phyloP scores from a whole-genome alignment of 2,888 invertebrate species.

The Melitaea athalia region DNA sequence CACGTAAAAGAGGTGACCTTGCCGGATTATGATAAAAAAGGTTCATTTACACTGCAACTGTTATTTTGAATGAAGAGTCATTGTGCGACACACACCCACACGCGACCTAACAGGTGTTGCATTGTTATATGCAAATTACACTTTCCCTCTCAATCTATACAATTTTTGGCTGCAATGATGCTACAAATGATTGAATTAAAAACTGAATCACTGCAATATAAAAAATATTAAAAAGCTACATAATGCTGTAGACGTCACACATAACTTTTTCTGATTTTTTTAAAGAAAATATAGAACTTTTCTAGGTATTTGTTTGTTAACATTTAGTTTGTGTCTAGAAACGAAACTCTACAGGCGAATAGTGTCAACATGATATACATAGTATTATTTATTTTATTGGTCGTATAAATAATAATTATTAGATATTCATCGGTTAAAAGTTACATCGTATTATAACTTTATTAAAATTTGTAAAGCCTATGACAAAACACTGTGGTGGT shows the following conservation, averaged over 20 bases:
- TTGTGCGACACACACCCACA: constrained; percentile 76
- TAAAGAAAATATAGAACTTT: too few species aligned
- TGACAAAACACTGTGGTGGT: too few species aligned
- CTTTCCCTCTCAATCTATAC: constrained; percentile 73
- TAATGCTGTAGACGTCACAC: neutral
- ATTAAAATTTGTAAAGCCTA: too few species aligned
- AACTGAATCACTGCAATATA: constrained; percentile 7
- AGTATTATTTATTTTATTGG: too few species aligned
- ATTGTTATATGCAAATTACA: constrained; percentile 82
- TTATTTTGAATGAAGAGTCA: constrained; percentile 65
- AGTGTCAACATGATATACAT: too few species aligned
- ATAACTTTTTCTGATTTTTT: too few species aligned
- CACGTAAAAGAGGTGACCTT: constrained; percentile 73
- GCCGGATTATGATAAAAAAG: constrained; percentile 75
- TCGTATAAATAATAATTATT: too few species aligned
- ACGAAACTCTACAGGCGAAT: too few species aligned
- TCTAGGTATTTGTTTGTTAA: too few species aligned
- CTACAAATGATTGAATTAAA: constrained; percentile 29
- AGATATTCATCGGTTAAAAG: too few species aligned
- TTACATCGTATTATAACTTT: too few species aligned
- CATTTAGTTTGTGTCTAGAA: too few species aligned
- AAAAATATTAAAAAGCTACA: neutral
- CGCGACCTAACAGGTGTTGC: constrained; percentile 73
- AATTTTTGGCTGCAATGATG: constrained; percentile 60
- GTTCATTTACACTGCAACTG: constrained; percentile 81